Conservation (phyloP, 2,797 vertebrate species). For the Selene dorsalis region DNA sequence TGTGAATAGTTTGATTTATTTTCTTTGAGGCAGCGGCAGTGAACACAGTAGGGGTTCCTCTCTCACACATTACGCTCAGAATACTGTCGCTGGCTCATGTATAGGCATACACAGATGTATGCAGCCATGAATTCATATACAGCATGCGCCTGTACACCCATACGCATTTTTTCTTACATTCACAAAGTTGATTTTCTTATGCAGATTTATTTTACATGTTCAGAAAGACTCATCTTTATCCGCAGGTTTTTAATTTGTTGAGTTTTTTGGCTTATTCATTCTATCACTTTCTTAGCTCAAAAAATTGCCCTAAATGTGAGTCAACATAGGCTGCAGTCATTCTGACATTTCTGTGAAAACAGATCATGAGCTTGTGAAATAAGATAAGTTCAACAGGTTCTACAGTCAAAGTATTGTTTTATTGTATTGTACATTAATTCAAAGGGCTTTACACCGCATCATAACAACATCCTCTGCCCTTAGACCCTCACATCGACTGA, state of each 20-base stretch:
- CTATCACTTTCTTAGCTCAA: not conserved
- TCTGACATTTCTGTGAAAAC: no score
- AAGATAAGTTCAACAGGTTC: no score
- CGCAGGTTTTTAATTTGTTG: not conserved
- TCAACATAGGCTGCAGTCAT: no score
- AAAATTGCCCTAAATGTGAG: not conserved
- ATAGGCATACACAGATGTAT: not conserved
- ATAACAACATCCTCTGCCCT: no score
- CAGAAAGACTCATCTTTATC: no score
- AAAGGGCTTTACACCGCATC: no score
- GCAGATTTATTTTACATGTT: no score
- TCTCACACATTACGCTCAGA: slow-evolving; percentile 6
- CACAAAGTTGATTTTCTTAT: no score
- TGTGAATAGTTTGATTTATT: slow-evolving; percentile 47
- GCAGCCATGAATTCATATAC: not conserved
- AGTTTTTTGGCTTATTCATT: not conserved
- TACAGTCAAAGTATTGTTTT: no score
- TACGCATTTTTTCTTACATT: not conserved
- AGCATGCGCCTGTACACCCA: not conserved
- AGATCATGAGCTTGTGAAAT: no score
- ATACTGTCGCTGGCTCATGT: slow-evolving; percentile 5
- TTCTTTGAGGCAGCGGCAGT: slow-evolving; percentile 22
- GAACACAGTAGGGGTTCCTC: slow-evolving; percentile 22
- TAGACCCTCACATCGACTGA: no score
- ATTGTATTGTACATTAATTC: no score